A percentile compares a stretch with the other conserved stretches of the same genome.
These are phyloP conservation scores for Nomada ferruginata DNA, from an alignment of 2,888 invertebrate species.

Conservation along the genomic window DNA sequence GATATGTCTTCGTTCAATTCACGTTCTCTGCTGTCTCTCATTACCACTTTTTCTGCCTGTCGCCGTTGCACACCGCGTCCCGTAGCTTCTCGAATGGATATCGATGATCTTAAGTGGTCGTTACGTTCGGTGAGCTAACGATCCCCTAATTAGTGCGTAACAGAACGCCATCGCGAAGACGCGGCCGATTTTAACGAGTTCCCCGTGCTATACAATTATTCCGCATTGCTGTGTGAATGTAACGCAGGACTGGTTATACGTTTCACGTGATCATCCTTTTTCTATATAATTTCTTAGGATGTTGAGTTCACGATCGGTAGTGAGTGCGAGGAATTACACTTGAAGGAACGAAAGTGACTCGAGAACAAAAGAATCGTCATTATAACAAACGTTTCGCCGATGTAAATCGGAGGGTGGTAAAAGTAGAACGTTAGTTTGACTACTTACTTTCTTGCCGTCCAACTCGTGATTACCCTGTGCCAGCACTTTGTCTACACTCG, in stretches of 20 bases:
- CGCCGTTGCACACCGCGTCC: slow-evolving; percentile 11
- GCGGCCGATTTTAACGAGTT: slow-evolving; percentile 47
- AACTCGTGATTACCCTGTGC: slow-evolving; percentile 99
- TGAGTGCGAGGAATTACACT: no score
- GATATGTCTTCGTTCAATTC: slow-evolving; percentile 16
- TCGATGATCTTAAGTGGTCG: slow-evolving; percentile 57
- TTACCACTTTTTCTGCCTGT: slow-evolving; percentile 33
- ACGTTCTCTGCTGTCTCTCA: slow-evolving; percentile 10
- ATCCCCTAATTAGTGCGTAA: slow-evolving; percentile 65
- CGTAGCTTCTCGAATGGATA: slow-evolving; percentile 34
- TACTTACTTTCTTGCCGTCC: slow-evolving; percentile 99
- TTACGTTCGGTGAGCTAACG: slow-evolving; percentile 58
- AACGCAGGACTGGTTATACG: not conserved
- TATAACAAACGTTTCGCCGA: no score
- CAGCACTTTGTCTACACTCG: slow-evolving; percentile 99
- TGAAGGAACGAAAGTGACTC: not conserved
- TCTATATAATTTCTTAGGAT: no score
- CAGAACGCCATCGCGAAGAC: slow-evolving; percentile 45
- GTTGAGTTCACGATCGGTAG: no score
- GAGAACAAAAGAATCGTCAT: not conserved
- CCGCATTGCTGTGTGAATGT: slow-evolving; percentile 9
- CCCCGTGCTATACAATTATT: slow-evolving; percentile 44
- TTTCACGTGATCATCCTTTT: not conserved
- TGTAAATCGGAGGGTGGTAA: not conserved
- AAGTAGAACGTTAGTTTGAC: not conserved